phyloP scores from a whole-genome alignment of 2,797 vertebrate genomes.

The Phataginus tricuspis region DNA sequence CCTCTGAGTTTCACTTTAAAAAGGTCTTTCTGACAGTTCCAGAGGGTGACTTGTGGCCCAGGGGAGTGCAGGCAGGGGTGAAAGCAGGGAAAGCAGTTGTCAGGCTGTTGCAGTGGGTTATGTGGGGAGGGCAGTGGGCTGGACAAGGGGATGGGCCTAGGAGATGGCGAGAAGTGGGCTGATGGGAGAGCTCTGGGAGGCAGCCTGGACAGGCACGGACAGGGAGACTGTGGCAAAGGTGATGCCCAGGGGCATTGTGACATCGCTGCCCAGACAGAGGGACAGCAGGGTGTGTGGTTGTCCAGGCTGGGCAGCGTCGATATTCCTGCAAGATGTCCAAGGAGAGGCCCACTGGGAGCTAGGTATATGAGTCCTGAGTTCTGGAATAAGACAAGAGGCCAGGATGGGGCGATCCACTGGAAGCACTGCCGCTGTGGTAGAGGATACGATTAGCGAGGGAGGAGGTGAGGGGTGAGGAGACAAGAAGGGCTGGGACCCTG shows the following conservation, averaged over 20 bases:
- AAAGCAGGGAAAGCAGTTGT: neutral
- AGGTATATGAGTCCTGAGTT: neutral
- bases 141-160: neutral
- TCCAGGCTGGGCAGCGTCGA: neutral
- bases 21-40: neutral
- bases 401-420: neutral
- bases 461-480: neutral
- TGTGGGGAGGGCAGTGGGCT: too few relatives aligned
- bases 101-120: neutral
- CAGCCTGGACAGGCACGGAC: neutral
- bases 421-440: neutral
- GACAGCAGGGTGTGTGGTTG: neutral
- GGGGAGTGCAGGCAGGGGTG: too few relatives aligned
- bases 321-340: neutral
- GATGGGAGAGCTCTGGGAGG: neutral
- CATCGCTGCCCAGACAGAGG: neutral
- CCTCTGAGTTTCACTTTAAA: neutral
- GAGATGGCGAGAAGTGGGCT: neutral
- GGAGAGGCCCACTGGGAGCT: neutral
- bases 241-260: neutral
- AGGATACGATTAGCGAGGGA: accelerated
- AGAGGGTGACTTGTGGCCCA: neutral
- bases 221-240: neutral
- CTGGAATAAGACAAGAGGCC: neutral
- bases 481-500: neutral